These are phyloP conservation scores for Merluccius polli DNA, from an alignment of 2,797 vertebrate species.

Conservation along the genomic window DNA sequence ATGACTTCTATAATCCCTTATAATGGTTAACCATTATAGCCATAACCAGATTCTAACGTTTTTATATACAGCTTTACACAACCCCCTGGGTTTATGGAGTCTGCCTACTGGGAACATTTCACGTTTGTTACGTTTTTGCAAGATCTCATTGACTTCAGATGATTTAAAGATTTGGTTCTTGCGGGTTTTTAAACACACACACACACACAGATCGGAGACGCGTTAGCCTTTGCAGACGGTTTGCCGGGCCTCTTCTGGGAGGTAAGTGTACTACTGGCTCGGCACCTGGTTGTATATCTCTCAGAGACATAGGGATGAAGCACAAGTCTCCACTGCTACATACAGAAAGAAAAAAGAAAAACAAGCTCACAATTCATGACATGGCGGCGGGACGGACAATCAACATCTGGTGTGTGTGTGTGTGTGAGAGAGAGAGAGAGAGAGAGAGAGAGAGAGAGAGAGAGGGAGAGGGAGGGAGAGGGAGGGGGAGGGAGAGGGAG, in stretches of 20 bases:
- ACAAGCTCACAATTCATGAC: no score
- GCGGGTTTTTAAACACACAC: not conserved
- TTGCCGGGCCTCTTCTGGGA: conserved; percentile 42
- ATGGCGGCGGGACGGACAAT: not conserved
- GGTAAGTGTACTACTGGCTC: conserved; percentile 46
- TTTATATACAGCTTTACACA: not conserved
- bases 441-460: not conserved
- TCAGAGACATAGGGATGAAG: conserved; percentile 54
- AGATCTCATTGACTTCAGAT: not conserved
- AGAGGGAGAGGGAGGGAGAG: not conserved
- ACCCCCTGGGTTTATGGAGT: not conserved
- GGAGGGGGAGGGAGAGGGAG: no score
- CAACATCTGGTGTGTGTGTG: not conserved
- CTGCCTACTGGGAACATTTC: not conserved
- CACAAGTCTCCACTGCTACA: conserved; percentile 41
- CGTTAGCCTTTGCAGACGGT: conserved; percentile 19
- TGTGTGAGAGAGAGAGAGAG: not conserved
- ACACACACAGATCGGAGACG: not conserved
- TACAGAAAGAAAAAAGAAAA: conserved; percentile 28
- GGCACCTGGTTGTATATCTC: conserved; percentile 57
- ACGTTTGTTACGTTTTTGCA: not conserved
- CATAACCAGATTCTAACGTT: not conserved
- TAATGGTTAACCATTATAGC: not conserved
- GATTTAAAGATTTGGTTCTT: not conserved
- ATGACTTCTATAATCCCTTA: not conserved